Conservation (phyloP, 1,140 invertebrate species). For the Pseudomyrmex flavicornis region DNA sequence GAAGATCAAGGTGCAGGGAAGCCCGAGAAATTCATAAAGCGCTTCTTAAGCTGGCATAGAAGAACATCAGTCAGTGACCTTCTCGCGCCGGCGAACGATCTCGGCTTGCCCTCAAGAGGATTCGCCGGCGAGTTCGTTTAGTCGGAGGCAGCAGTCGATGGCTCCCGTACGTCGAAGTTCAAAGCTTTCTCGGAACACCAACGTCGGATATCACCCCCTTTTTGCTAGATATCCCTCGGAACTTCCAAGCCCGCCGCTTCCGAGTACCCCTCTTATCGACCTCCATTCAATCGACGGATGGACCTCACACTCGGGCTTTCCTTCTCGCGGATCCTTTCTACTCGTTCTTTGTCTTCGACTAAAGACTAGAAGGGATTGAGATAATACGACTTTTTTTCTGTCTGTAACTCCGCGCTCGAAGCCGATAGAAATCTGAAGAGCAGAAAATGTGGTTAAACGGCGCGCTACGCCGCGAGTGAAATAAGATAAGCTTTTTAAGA, state of each 20-base stretch:
- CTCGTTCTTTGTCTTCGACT: slow-evolving; percentile 59
- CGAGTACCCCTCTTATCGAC: slow-evolving; percentile 68
- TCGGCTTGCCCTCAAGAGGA: slow-evolving; percentile 63
- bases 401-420: slow-evolving; percentile 34
- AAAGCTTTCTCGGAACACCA: slow-evolving; percentile 55
- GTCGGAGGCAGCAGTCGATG: slow-evolving; percentile 54
- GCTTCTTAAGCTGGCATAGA: slow-evolving; percentile 62
- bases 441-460: slow-evolving; percentile 30
- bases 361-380: slow-evolving; percentile 44
- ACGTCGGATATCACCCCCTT: slow-evolving; percentile 61
- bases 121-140: slow-evolving; percentile 61
- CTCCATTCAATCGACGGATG: slow-evolving; percentile 53
- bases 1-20: slow-evolving; percentile 59
- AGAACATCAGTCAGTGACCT: slow-evolving; percentile 71
- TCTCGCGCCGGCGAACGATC: slow-evolving; percentile 58
- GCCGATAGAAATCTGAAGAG: slow-evolving; percentile 48
- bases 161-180: slow-evolving; percentile 29
- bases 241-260: slow-evolving; percentile 54
- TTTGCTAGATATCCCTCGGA: slow-evolving; percentile 49
- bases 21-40: slow-evolving; percentile 74
- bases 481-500: background rate
- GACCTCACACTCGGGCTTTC: background rate
- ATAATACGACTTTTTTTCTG: slow-evolving; percentile 51
- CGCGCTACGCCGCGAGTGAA: background rate
- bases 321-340: background rate